Evolutionary conservation across 2,888 invertebrate species (phyloP).

Genomic region (Marasmarcha lunaedactyla): DNA sequence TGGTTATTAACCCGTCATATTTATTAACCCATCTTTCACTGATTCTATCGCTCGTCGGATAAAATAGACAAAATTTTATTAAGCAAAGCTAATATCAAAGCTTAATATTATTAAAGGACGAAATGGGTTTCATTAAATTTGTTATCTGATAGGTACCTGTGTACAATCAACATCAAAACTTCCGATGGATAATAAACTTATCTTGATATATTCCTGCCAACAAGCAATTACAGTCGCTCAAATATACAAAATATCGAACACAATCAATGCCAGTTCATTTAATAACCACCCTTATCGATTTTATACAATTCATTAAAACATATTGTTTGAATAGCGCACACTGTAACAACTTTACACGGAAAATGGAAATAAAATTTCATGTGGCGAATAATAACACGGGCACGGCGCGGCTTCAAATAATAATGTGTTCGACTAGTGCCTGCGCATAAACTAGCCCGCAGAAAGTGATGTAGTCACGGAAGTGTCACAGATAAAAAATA

Average conservation of each 20-base stretch:
- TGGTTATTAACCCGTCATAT: no score
- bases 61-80: no score
- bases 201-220: no score
- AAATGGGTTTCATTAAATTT: no score
- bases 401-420: conserved; percentile 19
- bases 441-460: not conserved
- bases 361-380: conserved; percentile 26
- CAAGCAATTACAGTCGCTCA: no score
- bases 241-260: not conserved
- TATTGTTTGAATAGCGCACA: conserved; percentile 19
- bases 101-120: no score
- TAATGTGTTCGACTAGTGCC: conserved; percentile 16
- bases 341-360: conserved; percentile 19
- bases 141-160: no score
- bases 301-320: conserved; percentile 13
- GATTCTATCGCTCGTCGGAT: no score
- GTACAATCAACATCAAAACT: no score
- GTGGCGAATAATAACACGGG: conserved; percentile 16
- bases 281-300: not conserved
- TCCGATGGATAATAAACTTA: no score
- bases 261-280: not conserved
- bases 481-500: conserved; percentile 44
- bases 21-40: no score
- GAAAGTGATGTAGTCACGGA: conserved; percentile 42
- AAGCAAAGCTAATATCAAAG: no score